Conservation (phyloP, 2,113 vertebrate species). For the Malurus elegans region DNA sequence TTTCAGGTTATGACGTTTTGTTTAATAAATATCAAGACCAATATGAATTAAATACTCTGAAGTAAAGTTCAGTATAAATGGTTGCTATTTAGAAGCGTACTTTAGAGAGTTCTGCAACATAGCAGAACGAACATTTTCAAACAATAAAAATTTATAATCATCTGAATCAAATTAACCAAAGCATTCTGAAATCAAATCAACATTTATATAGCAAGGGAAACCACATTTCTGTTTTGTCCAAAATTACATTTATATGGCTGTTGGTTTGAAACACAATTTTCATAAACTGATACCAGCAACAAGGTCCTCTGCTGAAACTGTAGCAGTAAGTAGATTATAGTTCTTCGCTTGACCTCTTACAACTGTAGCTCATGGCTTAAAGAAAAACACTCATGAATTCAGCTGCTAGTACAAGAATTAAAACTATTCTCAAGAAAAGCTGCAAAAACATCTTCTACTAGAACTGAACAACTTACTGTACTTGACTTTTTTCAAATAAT, state of each 20-base stretch:
- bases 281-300: constrained; percentile 35
- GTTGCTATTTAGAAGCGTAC: not conserved
- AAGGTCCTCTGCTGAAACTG: constrained; percentile 17
- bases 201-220: not conserved
- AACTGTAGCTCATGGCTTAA: not conserved
- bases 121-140: not conserved
- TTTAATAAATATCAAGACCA: not conserved
- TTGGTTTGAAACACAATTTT: constrained; percentile 23
- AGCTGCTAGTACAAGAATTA: not conserved
- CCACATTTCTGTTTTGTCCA: not conserved
- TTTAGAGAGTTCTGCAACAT: not conserved
- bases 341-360: not conserved
- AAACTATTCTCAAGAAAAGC: not conserved
- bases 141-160: not conserved
- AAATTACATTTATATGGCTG: not conserved
- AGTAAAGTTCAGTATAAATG: not conserved
- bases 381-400: not conserved
- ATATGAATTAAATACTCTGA: not conserved
- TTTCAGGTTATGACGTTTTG: not conserved
- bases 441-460: not conserved
- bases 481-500: not conserved
- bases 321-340: not conserved
- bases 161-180: not conserved
- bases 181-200: not conserved
- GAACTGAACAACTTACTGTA: not conserved